Percentiles rank a stretch among this genome's conserved stretches.
These are phyloP conservation scores for Drosophila orena DNA, from an alignment of 1,140 invertebrate species.

Conservation along the genomic window DNA sequence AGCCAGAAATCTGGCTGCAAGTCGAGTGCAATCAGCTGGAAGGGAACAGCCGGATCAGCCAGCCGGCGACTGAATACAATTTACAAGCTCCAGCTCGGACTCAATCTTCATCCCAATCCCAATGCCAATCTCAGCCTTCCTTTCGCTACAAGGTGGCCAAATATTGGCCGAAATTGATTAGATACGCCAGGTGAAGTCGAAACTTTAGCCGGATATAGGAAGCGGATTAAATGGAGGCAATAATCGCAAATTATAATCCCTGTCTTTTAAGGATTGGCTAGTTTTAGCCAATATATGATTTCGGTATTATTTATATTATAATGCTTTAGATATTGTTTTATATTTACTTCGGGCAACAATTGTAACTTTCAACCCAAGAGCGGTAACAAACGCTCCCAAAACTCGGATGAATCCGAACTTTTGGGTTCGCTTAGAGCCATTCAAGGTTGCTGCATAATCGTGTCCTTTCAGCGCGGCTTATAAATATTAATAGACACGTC, in stretches of 20 bases:
- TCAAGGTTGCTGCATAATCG: constrained; percentile 26
- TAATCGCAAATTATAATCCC: background rate
- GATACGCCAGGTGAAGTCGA: constrained; percentile 26
- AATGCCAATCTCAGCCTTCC: constrained; percentile 16
- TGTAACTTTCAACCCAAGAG: background rate
- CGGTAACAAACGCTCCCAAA: background rate
- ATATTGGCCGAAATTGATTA: constrained; percentile 70
- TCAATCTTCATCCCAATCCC: constrained; percentile 15
- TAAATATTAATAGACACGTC: constrained; percentile 43
- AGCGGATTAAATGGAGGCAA: background rate
- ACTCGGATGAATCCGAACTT: background rate
- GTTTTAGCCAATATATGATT: background rate
- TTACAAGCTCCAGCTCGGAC: constrained; percentile 57
- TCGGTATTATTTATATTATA: background rate
- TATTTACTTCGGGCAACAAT: background rate
- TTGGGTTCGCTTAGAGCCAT: background rate
- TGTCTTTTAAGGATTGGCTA: background rate
- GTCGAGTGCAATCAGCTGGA: constrained; percentile 72
- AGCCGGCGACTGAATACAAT: constrained; percentile 67
- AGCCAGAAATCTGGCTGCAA: constrained; percentile 42
- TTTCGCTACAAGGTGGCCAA: constrained; percentile 45
- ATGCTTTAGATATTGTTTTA: background rate
- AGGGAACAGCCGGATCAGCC: constrained; percentile 19
- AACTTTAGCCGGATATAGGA: constrained; percentile 6
- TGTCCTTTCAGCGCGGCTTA: constrained; percentile 24